Evolutionary conservation across 2,113 vertebrate genomes (phyloP).

Genomic region (Kryptolebias marmoratus): DNA sequence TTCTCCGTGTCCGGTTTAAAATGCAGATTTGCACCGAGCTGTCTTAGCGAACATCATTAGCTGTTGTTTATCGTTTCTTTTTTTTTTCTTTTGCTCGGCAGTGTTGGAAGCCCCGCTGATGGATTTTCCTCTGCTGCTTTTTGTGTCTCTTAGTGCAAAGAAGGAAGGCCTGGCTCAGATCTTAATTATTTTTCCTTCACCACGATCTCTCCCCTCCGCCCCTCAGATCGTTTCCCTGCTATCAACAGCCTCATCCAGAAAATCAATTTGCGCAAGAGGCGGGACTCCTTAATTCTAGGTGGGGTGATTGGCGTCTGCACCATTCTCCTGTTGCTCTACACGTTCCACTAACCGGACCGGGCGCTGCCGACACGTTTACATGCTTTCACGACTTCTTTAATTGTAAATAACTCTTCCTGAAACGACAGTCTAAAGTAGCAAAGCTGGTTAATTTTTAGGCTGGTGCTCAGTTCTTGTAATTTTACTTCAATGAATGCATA

Average conservation of each 20-base stretch:
- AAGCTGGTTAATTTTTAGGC: slow-evolving; percentile 16
- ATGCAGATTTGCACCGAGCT: background rate
- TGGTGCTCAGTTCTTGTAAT: slow-evolving; percentile 20
- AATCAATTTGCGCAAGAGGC: slow-evolving; percentile 94
- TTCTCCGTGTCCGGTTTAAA: slow-evolving; percentile 41
- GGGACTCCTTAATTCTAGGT: slow-evolving; percentile 93
- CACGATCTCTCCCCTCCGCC: slow-evolving; percentile 44
- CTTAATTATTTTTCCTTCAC: slow-evolving; percentile 68
- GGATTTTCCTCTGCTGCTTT: slow-evolving; percentile 22
- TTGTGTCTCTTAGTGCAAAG: slow-evolving; percentile 24
- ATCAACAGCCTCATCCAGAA: slow-evolving; percentile 95
- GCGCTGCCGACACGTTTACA: slow-evolving; percentile 25
- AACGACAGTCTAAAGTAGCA: background rate
- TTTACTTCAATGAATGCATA: slow-evolving; percentile 22
- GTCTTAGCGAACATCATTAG: background rate
- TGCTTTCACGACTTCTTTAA: background rate
- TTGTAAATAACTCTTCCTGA: background rate
- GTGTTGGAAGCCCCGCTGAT: slow-evolving; percentile 15
- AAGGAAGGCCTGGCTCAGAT: slow-evolving; percentile 15
- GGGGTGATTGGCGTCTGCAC: slow-evolving; percentile 90
- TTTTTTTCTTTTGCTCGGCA: background rate
- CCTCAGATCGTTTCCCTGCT: slow-evolving; percentile 91
- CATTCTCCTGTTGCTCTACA: slow-evolving; percentile 91
- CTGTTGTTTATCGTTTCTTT: background rate
- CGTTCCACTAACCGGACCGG: slow-evolving; percentile 84